Evolutionary conservation across 2,888 invertebrate genomes (phyloP).

Genomic region (Carterocephalus palaemon): DNA sequence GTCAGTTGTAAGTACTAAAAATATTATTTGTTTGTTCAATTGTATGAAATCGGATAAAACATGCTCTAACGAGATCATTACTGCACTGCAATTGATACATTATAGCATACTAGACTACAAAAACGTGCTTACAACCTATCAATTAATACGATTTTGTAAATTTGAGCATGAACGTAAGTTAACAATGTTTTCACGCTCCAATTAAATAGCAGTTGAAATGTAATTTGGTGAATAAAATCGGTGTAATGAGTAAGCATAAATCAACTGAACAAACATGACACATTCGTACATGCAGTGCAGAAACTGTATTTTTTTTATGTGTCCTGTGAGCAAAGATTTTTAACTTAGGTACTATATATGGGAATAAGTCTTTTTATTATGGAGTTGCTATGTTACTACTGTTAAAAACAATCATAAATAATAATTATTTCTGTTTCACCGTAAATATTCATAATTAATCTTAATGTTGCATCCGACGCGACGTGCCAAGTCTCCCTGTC

Average conservation of each 20-base stretch:
- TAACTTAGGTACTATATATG: no score
- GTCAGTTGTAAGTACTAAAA: conserved; percentile 10
- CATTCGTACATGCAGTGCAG: conserved; percentile 31
- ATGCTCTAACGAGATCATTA: conserved; percentile 17
- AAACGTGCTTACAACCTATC: not conserved
- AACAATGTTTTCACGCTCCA: conserved; percentile 45
- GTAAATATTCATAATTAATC: conserved; percentile 35
- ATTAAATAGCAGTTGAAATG: conserved; percentile 50
- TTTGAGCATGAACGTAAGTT: conserved; percentile 23
- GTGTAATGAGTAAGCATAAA: conserved; percentile 42
- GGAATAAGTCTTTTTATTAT: no score
- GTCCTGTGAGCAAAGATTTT: no score
- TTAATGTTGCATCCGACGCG: conserved; percentile 30
- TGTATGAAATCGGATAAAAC: conserved; percentile 3
- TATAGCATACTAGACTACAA: not conserved
- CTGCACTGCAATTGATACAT: conserved; percentile 9
- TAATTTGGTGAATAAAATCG: conserved; percentile 48
- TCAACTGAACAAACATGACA: conserved; percentile 40
- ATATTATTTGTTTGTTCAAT: conserved; percentile 15
- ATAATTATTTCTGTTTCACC: conserved; percentile 8
- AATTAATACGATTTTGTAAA: conserved; percentile 10
- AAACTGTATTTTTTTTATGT: conserved; percentile 33
- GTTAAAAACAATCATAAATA: conserved; percentile 7
- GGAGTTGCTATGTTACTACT: no score
- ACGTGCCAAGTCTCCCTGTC: conserved; percentile 26